Evolutionary conservation across 2,888 invertebrate species (phyloP), one percentile per base, ranked within the genome.

Genomic region (Limnephilus marmoratus): DNA sequence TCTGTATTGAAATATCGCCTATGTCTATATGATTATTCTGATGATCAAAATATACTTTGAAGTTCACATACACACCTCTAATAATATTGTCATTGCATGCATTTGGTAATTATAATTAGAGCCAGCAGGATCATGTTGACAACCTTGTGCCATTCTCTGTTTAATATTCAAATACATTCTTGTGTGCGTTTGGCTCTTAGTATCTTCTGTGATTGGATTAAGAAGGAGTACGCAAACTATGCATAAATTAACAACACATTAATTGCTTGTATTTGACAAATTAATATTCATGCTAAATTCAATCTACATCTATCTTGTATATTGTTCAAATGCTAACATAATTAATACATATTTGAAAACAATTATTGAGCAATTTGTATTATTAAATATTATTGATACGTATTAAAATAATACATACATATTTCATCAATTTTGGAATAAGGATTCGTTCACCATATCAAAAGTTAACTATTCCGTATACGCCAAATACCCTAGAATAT

Each of bases 111-210:
- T 83, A 83, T 15, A 83, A 37, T 83, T 37, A 83, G 7, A 68
- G 37, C 83, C 34, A 34, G 34, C 24, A 83, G 83, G 83, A 83
- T 37, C 18, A 24, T 37, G 83, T 83, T 41, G 83, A 37, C 68
- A 68, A 68, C 83, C 83, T 83, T 83, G 83, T 83, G 18, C 68
- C 83, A 83, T 83, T 83, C 83, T 18, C 83, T 83, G 83, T 37
- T 83, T 83, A 83, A 83, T 83, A 83, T 83, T 34, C 24, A 83
- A 83, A 83, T 83, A 83, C 37, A 83, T 37, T 83, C 83, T 83
- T 34, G 83, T 15, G 83, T 68, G 9, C 9, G n/a, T 68, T 68
- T 68, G 68, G 68, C n/a, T 68, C 24, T 68, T 24, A 7, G n/a
- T 68, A 68, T 18, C 18, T 24, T 18, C 18, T 68, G 68, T n/a